A percentile compares a stretch with the other conserved stretches of the same genome.
These are phyloP conservation scores for Thyatira batis DNA, from an alignment of 2,888 invertebrate genomes.

Conservation along the genomic window DNA sequence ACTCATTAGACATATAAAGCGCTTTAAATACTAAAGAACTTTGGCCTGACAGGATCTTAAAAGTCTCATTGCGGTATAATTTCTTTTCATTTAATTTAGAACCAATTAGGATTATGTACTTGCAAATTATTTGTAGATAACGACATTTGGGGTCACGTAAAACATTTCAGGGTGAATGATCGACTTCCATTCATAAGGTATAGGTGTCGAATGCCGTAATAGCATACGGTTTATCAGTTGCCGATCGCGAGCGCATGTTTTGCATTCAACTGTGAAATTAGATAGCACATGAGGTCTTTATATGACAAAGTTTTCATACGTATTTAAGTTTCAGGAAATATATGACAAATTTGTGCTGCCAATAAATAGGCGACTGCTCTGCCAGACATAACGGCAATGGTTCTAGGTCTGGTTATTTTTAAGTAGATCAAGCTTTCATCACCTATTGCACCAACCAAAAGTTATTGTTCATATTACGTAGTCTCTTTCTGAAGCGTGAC, in stretches of 20 bases:
- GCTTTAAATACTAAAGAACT: background rate
- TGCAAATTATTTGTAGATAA: background rate
- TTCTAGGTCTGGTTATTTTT: background rate
- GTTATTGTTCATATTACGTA: background rate
- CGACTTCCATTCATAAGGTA: constrained; percentile 3
- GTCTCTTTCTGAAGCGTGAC: background rate
- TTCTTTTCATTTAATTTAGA: background rate
- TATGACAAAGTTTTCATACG: background rate
- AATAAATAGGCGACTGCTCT: background rate
- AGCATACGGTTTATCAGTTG: background rate
- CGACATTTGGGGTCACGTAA: constrained; percentile 1
- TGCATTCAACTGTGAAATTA: background rate
- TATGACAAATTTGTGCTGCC: background rate
- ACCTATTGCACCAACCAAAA: background rate
- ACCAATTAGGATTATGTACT: background rate
- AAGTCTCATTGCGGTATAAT: background rate
- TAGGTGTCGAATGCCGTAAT: constrained; percentile 4
- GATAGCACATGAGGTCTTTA: background rate
- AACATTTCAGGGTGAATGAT: constrained; percentile 3
- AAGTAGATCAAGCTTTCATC: background rate
- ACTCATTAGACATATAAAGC: background rate
- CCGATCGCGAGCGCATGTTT: background rate
- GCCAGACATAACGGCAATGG: background rate
- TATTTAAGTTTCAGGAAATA: background rate
- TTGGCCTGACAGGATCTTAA: background rate